Evolutionary conservation across 2,888 invertebrate genomes (phyloP).

Genomic region (Boloria euphrosyne): DNA sequence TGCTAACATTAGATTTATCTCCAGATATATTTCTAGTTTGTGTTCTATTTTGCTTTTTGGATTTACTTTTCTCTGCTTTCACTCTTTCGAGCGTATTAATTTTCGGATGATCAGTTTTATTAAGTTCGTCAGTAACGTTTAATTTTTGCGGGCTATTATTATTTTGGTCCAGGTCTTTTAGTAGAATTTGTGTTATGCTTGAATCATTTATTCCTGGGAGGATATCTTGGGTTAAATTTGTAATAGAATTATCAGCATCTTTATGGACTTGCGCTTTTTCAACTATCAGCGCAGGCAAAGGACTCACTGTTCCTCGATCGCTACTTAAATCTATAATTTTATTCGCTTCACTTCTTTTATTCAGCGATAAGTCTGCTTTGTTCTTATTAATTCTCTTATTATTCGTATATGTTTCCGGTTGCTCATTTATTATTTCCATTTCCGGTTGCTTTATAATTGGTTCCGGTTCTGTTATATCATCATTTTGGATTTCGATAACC

Average conservation of each 20-base stretch:
- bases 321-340: conserved; percentile 33
- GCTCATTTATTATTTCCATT: conserved; percentile 53
- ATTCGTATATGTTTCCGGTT: conserved; percentile 33
- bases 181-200: conserved; percentile 57
- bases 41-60: conserved; percentile 15
- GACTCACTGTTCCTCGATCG: conserved; percentile 57
- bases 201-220: conserved; percentile 48
- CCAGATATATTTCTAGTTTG: conserved; percentile 2
- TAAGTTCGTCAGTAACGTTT: conserved; percentile 45
- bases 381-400: conserved; percentile 37
- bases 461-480: conserved; percentile 42
- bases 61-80: conserved; percentile 21
- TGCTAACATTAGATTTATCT: not conserved
- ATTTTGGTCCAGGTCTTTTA: conserved; percentile 52
- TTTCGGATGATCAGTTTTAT: conserved; percentile 25
- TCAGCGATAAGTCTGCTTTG: conserved; percentile 39
- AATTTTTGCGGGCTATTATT: conserved; percentile 45
- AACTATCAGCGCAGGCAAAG: conserved; percentile 63
- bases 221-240: conserved; percentile 50
- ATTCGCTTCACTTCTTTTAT: conserved; percentile 35
- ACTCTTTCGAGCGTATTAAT: not conserved
- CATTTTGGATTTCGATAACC: conserved; percentile 42
- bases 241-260: conserved; percentile 50
- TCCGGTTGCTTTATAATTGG: conserved; percentile 44
- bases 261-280: conserved; percentile 49